These are phyloP conservation scores for Torymus aiolomorphi DNA, from an alignment of 2,888 invertebrate species.

Conservation along the genomic window DNA sequence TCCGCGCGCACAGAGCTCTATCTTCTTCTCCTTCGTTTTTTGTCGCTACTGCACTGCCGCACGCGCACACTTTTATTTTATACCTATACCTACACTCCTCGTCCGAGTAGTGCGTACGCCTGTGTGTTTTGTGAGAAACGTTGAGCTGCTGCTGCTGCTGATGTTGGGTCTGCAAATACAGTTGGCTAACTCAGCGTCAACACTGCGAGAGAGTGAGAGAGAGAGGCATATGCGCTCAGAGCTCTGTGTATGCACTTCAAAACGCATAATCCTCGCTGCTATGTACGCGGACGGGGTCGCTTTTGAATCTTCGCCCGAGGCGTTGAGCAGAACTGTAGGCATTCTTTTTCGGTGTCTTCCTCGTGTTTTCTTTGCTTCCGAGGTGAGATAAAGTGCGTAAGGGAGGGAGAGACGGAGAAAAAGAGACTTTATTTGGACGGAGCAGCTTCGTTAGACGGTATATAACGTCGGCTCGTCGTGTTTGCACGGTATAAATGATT, in stretches of 20 bases:
- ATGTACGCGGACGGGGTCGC: too few relatives aligned
- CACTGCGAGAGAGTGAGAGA: not conserved
- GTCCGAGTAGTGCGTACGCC: not conserved
- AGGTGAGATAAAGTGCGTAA: not conserved
- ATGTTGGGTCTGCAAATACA: constrained; percentile 31
- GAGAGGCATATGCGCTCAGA: too few relatives aligned
- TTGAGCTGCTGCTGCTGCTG: not conserved
- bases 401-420: not conserved
- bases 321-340: too few relatives aligned
- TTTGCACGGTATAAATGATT: constrained; percentile 18
- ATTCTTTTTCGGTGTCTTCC: not conserved
- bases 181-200: constrained; percentile 27
- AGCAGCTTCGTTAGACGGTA: not conserved
- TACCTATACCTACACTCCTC: too few relatives aligned
- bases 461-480: too few relatives aligned
- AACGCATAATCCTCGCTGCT: constrained; percentile 29
- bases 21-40: not conserved
- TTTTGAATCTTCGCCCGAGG: not conserved
- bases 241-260: not conserved
- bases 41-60: not conserved
- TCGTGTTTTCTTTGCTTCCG: not conserved
- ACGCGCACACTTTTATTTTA: not conserved
- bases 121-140: not conserved
- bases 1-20: not conserved
- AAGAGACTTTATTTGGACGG: constrained; percentile 34